Base-by-base conservation (phyloP, 2,888 invertebrate genomes). In the Polyommatus iphigenia region DNA sequence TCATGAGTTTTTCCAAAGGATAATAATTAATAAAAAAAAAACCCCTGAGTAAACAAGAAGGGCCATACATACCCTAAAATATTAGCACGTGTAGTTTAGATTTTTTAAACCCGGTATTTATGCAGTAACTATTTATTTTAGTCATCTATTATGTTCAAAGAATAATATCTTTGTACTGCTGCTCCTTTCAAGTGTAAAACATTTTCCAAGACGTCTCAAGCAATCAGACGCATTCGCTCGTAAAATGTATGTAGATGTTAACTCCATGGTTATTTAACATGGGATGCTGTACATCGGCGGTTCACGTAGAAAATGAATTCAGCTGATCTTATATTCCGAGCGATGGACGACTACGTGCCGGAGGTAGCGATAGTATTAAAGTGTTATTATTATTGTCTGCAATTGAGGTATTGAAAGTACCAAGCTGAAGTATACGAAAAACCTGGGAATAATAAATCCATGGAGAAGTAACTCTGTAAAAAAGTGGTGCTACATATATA, bases 271-370 rank as follows among this genome's bases (percentile, higher is more conserved):
- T 62, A 62, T 62, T 62, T 29, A 62, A 13, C 13, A 10, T 62
- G 1, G 59, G 20, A 24, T 24, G 62, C 24, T 20, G 13, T 62
- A 62, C 62, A 62, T 24, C 62, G 24, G 10, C 1, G 10, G 24
- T 62, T 24, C 62, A 62, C 62, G 62, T 62, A 62, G 62, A 62
- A 62, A 62, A 62, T 62, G 62, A 62, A 24, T 62, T 62, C 24
- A 62, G 13, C 62, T 62, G 62, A 62, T 62, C 62, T 13, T 5
- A 62, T 62, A 62, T 62, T 62, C 62, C 62, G 24, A 62, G 62
- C 24, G 24, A 24, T 24, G 59, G 20, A 62, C 62, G 24, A 3
- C 24, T 62, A 62, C 62, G 62, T 62, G 24, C 13, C 62, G 5
- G 24, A 62, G 24, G 10, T 24, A 24, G 7, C 13, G 62, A 62